Evolutionary conservation across 2,797 vertebrate genomes (phyloP).

Genomic region (Phrynocephalus vlangalii): DNA sequence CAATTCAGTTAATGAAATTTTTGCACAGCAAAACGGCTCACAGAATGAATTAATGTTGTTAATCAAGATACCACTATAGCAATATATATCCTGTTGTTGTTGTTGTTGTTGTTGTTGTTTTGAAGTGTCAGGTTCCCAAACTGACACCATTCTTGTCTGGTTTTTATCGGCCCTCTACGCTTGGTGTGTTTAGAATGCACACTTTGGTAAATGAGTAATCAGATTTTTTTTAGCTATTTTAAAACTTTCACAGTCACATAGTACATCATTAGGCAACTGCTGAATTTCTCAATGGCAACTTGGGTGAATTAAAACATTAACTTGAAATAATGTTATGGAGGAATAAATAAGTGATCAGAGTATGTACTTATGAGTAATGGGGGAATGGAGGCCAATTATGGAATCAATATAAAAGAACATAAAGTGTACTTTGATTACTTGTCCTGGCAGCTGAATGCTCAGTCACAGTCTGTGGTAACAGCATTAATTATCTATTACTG

Average conservation of each 20-base stretch:
- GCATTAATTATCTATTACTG: not conserved
- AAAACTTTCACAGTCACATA: not conserved
- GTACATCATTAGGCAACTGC: too few relatives aligned
- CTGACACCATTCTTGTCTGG: not conserved
- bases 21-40: too few relatives aligned
- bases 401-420: not conserved
- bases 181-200: too few relatives aligned
- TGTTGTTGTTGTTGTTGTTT: not conserved
- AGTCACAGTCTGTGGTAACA: not conserved
- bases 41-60: too few relatives aligned
- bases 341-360: not conserved
- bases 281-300: not conserved
- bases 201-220: not conserved
- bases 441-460: not conserved
- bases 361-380: not conserved
- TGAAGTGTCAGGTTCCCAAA: not conserved
- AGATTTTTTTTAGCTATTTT: not conserved
- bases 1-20: too few relatives aligned
- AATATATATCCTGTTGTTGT: not conserved
- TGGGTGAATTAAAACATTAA: not conserved
- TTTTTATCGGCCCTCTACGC: not conserved
- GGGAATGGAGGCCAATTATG: not conserved
- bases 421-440: not conserved
- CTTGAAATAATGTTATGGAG: not conserved
- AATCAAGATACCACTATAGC: too few relatives aligned